phyloP scores from a whole-genome alignment of 2,888 invertebrate genomes.

The Hyposoter dolosus region DNA sequence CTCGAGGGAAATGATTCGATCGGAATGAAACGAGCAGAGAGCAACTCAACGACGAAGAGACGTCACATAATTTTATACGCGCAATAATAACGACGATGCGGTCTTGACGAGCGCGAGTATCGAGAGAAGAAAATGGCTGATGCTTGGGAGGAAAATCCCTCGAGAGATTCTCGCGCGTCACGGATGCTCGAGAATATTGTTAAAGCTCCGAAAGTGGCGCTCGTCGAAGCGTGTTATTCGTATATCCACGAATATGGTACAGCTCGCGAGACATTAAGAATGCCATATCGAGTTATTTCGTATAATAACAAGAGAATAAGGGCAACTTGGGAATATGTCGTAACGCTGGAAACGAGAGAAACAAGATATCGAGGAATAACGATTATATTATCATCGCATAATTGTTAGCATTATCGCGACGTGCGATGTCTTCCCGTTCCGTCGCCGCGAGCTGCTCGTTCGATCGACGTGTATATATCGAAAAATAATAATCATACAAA shows the following conservation, averaged over 20 bases:
- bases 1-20: slow-evolving; percentile 23
- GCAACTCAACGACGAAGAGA: background rate
- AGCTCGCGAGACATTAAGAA: slow-evolving; percentile 8
- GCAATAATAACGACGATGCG: background rate
- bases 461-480: background rate
- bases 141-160: slow-evolving; percentile 39
- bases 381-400: slow-evolving; percentile 4
- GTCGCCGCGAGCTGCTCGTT: background rate
- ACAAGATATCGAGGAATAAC: slow-evolving; percentile 32
- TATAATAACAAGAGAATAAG: background rate
- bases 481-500: slow-evolving; percentile 4
- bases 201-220: slow-evolving; percentile 11
- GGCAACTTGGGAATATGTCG: slow-evolving; percentile 10
- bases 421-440: background rate
- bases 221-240: slow-evolving; percentile 6
- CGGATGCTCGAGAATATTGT: slow-evolving; percentile 36
- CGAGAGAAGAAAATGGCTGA: slow-evolving; percentile 56
- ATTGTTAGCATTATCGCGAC: background rate
- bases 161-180: slow-evolving; percentile 18
- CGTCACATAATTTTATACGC: background rate
- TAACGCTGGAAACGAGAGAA: slow-evolving; percentile 21
- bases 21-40: background rate
- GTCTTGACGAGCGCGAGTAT: slow-evolving; percentile 47
- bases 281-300: slow-evolving; percentile 45
- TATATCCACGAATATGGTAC: background rate